Percentiles rank a stretch among this genome's conserved stretches.
These are phyloP conservation scores for Rhabdornis inornatus DNA, from an alignment of 2,113 vertebrate genomes.

Conservation along the genomic window DNA sequence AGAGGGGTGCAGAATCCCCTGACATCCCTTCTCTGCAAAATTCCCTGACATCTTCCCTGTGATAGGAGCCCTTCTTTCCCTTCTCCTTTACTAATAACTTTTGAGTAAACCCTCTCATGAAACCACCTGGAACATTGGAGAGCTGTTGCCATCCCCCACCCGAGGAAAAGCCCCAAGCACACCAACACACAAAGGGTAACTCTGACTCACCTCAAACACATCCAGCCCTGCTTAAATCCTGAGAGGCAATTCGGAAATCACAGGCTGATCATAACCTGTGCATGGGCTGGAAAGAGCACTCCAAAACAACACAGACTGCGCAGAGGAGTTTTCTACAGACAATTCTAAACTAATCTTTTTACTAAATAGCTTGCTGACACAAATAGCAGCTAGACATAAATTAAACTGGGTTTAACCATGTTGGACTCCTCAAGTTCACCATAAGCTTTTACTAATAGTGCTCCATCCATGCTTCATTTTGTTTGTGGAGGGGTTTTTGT, in stretches of 20 bases:
- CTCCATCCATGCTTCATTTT: accelerated
- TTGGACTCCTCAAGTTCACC: background rate
- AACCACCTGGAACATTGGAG: background rate
- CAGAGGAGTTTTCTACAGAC: background rate
- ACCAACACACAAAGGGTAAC: background rate
- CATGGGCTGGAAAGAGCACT: background rate
- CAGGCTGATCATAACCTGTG: accelerated
- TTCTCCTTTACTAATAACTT: background rate
- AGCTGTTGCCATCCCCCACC: background rate
- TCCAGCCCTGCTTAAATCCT: too few species aligned
- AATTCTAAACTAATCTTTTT: background rate
- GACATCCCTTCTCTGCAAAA: background rate
- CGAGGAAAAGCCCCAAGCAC: background rate
- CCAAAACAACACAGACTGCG: background rate
- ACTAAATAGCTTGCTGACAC: background rate
- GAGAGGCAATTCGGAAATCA: background rate
- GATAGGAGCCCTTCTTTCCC: background rate
- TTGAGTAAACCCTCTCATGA: background rate
- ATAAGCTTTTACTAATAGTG: background rate
- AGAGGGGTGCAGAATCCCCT: background rate
- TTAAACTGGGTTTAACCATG: background rate
- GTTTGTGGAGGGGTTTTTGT: background rate
- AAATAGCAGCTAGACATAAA: background rate
- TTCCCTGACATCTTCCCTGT: background rate
- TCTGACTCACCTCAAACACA: background rate